Evolutionary conservation across 2,113 vertebrate genomes (phyloP), one percentile per base, ranked within the genome.

Genomic region (Heloderma charlesbogerti): DNA sequence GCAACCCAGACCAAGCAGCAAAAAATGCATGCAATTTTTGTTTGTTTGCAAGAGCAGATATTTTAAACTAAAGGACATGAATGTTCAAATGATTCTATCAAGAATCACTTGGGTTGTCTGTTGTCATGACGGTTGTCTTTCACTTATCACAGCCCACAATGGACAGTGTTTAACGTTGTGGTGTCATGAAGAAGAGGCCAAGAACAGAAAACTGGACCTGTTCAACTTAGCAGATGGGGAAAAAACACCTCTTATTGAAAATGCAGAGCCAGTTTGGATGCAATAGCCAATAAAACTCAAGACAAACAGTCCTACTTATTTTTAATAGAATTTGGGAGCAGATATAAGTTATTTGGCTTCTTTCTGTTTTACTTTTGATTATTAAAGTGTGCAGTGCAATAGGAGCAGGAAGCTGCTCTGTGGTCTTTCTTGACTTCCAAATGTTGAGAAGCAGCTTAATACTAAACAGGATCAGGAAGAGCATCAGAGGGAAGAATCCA

Each of bases 71-170:
- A 57, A 31, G 29, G 72, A 93, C 92, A 84, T 22, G 18, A 29
- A n/a, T 31, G 93, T 95, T 92, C 72, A 88, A 88, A 95, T 60
- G 84, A 69, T 92, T 34, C 87, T 48, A 69, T 90, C 92, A 95
- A 94, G 89, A 86, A 72, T 91, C 90, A 94, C 45, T n/a, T 94
- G 88, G 12, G 79, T 89, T 94, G 95, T 27, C 90, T 91, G 88
- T 77, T 60, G 10, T 0, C 4, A 78, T 92, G 88, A 92, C 27
- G 89, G 86, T 78, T 75, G 2, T 63, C 89, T 37, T 93, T 82
- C 72, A 45, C 40, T 90, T n/a, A 48, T 90, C 92, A 74, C 43
- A 86, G 71, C 22, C 83, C 77, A 78, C 37, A 83, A 54, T 22
- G 60, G 51, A 88, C 77, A 81, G 87, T 88, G 34, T 88, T 45